Evolutionary conservation across 2,797 vertebrate species (phyloP).

Genomic region (Bovichtus variegatus): DNA sequence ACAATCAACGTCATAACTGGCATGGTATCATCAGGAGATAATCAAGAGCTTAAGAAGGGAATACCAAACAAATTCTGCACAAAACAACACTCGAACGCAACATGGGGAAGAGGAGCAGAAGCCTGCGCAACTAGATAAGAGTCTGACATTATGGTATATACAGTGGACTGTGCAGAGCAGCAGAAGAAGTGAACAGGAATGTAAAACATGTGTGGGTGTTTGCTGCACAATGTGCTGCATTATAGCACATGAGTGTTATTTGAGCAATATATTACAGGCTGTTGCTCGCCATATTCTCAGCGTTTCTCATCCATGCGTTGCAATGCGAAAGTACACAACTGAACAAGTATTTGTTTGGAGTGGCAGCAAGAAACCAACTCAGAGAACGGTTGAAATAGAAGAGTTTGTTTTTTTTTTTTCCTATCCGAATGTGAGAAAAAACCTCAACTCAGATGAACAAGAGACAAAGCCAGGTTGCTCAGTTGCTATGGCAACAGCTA

Average conservation of each 20-base stretch:
- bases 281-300: constrained; percentile 11
- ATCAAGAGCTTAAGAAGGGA: constrained; percentile 10
- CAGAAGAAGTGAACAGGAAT: constrained; percentile 61
- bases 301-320: constrained; percentile 15
- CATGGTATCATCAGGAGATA: constrained; percentile 2
- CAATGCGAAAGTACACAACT: constrained; percentile 12
- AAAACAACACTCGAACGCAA: background rate
- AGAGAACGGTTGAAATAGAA: constrained; percentile 20
- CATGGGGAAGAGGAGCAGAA: background rate
- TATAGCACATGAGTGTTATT: constrained; percentile 57
- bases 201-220: constrained; percentile 63
- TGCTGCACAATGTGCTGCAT: constrained; percentile 65
- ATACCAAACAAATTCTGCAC: constrained; percentile 3
- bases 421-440: constrained; percentile 13
- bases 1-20: constrained; percentile 1
- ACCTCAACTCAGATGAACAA: constrained; percentile 48
- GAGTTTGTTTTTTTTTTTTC: background rate
- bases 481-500: constrained; percentile 85
- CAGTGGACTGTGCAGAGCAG: constrained; percentile 38
- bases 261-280: constrained; percentile 54
- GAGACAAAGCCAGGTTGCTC: constrained; percentile 75
- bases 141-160: constrained; percentile 8
- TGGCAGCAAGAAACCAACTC: constrained; percentile 28
- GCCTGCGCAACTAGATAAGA: constrained; percentile 4
- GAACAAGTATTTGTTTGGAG: constrained; percentile 22